Percentiles rank a stretch among this genome's conserved stretches.
These are phyloP conservation scores for Aleiodes leptofemur DNA, from an alignment of 2,888 invertebrate genomes.

Conservation along the genomic window DNA sequence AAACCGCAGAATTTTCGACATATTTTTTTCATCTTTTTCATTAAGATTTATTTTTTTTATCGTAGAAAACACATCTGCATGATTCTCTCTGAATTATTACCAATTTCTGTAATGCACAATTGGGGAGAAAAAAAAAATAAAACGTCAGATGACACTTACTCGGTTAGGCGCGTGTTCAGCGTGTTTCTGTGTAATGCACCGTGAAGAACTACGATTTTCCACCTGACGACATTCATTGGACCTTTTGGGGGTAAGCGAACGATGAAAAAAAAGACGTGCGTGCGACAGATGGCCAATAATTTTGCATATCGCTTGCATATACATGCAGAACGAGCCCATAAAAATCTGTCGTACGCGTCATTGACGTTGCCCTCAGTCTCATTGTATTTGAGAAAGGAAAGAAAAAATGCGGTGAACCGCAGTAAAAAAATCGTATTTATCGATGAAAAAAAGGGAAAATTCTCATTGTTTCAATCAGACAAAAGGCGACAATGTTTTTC, in stretches of 20 bases:
- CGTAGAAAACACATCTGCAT: conserved; percentile 21
- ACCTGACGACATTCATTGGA: conserved; percentile 61
- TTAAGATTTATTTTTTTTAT: too few relatives aligned
- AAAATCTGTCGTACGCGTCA: conserved; percentile 38
- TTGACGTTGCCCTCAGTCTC: conserved; percentile 39
- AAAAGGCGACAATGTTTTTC: too few relatives aligned
- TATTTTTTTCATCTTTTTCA: too few relatives aligned
- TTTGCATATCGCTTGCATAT: conserved; percentile 60
- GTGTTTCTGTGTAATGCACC: conserved; percentile 53
- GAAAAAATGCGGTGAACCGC: conserved; percentile 23
- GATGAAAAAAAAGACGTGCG: conserved; percentile 44
- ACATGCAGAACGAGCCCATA: conserved; percentile 33
- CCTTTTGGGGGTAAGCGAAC: conserved; percentile 41
- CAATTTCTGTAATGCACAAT: neutral
- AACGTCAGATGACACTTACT: conserved; percentile 1
- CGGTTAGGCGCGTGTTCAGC: conserved; percentile 28
- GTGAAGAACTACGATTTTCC: conserved; percentile 66
- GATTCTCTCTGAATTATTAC: conserved; percentile 14
- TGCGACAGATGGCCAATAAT: conserved; percentile 62
- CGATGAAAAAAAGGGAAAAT: neutral
- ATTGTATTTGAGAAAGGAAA: conserved; percentile 29
- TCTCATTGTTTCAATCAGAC: neutral
- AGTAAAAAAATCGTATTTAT: conserved; percentile 41
- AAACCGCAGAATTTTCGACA: too few relatives aligned
- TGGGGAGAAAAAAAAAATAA: conserved; percentile 20